A percentile compares a stretch with the other conserved stretches of the same genome.
phyloP scores from a whole-genome alignment of 2,888 invertebrate species.

The Leucophenga maculata region DNA sequence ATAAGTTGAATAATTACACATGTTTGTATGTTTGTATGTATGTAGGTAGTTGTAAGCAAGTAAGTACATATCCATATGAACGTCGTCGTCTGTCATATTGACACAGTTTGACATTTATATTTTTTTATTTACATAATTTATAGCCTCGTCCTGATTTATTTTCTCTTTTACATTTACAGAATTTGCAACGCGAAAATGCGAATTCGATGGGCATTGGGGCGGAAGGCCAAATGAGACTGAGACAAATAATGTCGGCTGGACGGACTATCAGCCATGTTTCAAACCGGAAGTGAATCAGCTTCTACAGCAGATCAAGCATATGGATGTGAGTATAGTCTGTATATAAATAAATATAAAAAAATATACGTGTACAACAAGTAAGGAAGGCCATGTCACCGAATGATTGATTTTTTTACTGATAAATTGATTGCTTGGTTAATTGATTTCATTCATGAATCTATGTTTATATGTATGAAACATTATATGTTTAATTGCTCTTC shows the following conservation, averaged over 20 bases:
- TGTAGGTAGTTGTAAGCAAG: no score
- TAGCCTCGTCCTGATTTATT: not conserved
- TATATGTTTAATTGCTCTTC: no score
- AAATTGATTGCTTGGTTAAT: not conserved
- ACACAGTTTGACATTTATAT: no score
- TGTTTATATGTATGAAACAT: no score
- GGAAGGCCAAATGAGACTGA: constrained; percentile 72
- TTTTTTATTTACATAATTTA: no score
- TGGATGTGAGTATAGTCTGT: constrained; percentile 71
- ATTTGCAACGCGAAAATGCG: constrained; percentile 81
- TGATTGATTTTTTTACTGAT: not conserved
- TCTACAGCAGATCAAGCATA: constrained; percentile 73
- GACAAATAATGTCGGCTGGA: constrained; percentile 78
- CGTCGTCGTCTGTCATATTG: no score
- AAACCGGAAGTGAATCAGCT: constrained; percentile 80
- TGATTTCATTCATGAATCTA: not conserved
- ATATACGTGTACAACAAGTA: no score
- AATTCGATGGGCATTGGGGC: constrained; percentile 80
- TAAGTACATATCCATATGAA: no score
- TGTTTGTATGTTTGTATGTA: no score
- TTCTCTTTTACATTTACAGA: constrained; percentile 73
- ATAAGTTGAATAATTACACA: no score
- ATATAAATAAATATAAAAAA: not conserved
- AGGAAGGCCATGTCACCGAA: no score
- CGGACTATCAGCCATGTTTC: constrained; percentile 87